Percentiles rank a stretch among this genome's conserved stretches.
phyloP scores from a whole-genome alignment of 2,113 vertebrate species.

The Ondatra zibethicus region DNA sequence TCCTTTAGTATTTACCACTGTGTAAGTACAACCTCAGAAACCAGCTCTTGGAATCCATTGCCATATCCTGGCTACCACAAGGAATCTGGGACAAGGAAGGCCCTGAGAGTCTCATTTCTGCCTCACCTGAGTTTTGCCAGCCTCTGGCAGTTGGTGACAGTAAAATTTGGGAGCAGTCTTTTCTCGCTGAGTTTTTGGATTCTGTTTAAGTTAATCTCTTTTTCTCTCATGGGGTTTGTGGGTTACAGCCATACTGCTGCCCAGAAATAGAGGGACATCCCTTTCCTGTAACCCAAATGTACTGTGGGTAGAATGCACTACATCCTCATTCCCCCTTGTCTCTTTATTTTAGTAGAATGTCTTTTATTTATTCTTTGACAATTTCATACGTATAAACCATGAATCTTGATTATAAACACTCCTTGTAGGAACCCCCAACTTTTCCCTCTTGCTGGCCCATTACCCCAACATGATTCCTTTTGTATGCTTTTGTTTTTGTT shows the following conservation, averaged over 20 bases:
- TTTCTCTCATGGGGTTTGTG: not conserved
- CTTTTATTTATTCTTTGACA: not conserved
- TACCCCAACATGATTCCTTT: not conserved
- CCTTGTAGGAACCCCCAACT: not conserved
- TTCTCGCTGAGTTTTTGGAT: not conserved
- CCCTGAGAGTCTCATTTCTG: rapidly evolving
- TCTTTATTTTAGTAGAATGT: not conserved
- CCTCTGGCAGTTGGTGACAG: not conserved
- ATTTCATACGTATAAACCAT: not conserved
- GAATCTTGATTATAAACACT: not conserved
- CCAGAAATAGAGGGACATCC: not conserved
- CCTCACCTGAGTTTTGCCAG: not conserved
- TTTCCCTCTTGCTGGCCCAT: not conserved
- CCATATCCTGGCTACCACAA: not conserved
- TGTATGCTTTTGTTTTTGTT: not conserved
- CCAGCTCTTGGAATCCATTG: rapidly evolving
- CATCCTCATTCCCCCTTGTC: not conserved
- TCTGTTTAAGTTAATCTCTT: not conserved
- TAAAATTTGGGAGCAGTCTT: not conserved
- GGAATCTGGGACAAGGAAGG: too few species aligned
- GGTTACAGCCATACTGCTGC: not conserved
- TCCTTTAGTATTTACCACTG: not conserved
- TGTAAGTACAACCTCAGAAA: rapidly evolving
- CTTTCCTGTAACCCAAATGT: not conserved
- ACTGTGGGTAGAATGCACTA: not conserved